Conservation (phyloP, 2,797 vertebrate genomes). For the Malurus splendens region DNA sequence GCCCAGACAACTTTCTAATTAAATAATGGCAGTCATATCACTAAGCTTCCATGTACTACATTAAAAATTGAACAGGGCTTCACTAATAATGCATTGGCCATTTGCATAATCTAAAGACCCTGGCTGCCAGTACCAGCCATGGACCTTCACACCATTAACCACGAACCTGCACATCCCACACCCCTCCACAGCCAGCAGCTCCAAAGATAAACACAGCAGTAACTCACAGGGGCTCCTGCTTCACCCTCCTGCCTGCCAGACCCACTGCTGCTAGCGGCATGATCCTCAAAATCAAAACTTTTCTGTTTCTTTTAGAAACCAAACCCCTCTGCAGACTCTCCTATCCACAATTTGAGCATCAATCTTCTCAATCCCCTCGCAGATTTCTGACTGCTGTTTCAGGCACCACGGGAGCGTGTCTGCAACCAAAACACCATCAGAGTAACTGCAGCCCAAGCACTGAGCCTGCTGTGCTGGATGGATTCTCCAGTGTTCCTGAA, state of each 20-base stretch:
- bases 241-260: background rate
- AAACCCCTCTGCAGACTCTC: background rate
- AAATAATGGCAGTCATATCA: constrained; percentile 50
- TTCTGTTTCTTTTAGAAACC: background rate
- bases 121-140: background rate
- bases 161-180: accelerated
- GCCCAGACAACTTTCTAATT: constrained; percentile 47
- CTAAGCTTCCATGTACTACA: constrained; percentile 8
- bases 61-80: constrained; percentile 45
- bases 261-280: background rate
- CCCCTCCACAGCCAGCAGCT: background rate
- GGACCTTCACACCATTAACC: background rate
- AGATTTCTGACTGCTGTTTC: background rate
- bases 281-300: background rate
- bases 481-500: background rate
- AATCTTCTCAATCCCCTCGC: background rate
- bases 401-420: background rate
- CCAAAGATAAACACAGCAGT: background rate
- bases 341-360: accelerated
- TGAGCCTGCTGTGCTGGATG: background rate
- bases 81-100: constrained; percentile 16
- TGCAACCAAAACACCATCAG: background rate
- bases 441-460: background rate
- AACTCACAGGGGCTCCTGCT: background rate
- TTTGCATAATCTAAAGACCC: constrained; percentile 15